These are phyloP conservation scores for Metaphire vulgaris DNA, from an alignment of 1,140 invertebrate species.

Conservation along the genomic window DNA sequence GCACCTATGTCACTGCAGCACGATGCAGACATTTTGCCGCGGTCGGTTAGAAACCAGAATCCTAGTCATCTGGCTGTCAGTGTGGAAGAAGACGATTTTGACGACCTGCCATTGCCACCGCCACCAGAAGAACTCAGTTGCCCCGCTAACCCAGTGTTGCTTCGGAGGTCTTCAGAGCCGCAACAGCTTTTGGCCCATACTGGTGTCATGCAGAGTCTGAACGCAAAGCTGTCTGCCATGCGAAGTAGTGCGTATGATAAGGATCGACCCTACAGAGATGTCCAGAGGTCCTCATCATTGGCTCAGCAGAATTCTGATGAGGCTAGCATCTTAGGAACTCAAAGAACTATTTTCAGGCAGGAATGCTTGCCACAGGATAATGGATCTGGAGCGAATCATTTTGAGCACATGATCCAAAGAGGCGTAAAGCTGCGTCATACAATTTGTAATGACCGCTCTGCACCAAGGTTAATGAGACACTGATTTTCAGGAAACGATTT, in stretches of 20 bases:
- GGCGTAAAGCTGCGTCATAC: neutral
- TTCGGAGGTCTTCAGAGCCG: neutral
- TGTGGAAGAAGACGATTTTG: neutral
- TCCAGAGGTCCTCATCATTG: neutral
- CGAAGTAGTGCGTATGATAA: neutral
- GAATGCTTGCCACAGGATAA: no score
- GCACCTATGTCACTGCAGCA: no score
- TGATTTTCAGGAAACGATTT: no score
- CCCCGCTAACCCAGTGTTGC: neutral
- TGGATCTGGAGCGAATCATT: neutral
- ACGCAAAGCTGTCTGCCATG: neutral
- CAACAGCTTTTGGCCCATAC: neutral
- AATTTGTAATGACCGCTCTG: neutral
- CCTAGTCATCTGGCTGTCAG: no score
- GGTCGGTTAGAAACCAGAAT: no score
- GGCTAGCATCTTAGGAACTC: no score
- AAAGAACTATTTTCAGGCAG: no score
- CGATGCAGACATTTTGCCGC: no score
- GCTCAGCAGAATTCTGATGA: no score
- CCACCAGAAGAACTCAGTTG: neutral
- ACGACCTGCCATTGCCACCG: neutral
- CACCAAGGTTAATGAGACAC: neutral
- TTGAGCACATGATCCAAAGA: neutral
- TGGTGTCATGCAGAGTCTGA: neutral
- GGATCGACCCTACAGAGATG: no score